These are phyloP conservation scores for Callipepla californica DNA, from an alignment of 2,113 vertebrate species.

Conservation along the genomic window DNA sequence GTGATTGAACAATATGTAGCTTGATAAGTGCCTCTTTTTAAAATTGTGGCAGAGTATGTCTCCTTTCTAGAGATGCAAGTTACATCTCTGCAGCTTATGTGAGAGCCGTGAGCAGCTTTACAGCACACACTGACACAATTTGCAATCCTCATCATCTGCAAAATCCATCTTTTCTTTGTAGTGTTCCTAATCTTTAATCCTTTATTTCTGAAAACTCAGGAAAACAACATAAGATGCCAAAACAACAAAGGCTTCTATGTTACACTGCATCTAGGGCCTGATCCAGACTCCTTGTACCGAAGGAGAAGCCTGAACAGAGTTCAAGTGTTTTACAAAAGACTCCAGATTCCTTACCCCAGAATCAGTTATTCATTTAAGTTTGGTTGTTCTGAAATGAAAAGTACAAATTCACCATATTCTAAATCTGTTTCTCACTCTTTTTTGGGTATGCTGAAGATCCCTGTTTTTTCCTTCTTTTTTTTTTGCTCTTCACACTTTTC, in stretches of 20 bases:
- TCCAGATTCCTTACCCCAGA: neutral
- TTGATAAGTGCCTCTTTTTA: slow-evolving; percentile 62
- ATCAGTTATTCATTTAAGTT: neutral
- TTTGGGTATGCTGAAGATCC: neutral
- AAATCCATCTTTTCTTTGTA: slow-evolving; percentile 6
- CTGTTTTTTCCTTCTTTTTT: fast-evolving
- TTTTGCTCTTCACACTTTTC: neutral
- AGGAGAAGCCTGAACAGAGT: neutral
- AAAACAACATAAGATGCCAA: slow-evolving; percentile 9
- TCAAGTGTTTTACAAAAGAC: neutral
- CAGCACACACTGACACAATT: slow-evolving; percentile 18
- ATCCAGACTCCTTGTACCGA: neutral
- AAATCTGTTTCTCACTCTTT: neutral
- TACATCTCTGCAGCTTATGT: neutral
- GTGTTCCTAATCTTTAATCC: slow-evolving; percentile 42
- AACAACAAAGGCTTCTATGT: neutral
- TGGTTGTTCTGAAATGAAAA: neutral
- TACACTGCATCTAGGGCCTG: neutral
- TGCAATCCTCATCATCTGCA: slow-evolving; percentile 21
- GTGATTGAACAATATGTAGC: slow-evolving; percentile 30
- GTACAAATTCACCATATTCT: neutral
- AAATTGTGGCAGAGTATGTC: slow-evolving; percentile 25
- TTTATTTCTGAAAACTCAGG: slow-evolving; percentile 38
- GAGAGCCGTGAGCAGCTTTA: slow-evolving; percentile 38
- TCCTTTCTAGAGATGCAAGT: slow-evolving; percentile 38